A percentile compares a stretch with the other conserved stretches of the same genome.
These are phyloP conservation scores for Apistogramma diplotaenia DNA, from an alignment of 2,113 vertebrate species.

Conservation along the genomic window DNA sequence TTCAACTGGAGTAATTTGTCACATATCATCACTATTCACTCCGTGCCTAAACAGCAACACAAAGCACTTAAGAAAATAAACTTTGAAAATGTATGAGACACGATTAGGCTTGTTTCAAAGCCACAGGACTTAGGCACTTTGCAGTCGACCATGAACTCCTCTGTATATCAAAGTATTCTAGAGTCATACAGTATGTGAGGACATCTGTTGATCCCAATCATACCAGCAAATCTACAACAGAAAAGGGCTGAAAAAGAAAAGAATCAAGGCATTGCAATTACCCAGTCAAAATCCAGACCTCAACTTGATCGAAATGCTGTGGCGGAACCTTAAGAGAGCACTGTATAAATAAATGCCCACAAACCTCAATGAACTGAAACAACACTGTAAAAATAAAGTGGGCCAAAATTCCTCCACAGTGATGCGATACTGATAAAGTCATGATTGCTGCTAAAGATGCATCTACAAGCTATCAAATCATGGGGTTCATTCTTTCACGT, in stretches of 20 bases:
- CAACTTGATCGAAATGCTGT: not conserved
- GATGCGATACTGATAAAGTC: not conserved
- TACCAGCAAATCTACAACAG: not conserved
- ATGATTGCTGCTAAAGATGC: not conserved
- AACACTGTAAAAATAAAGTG: not conserved
- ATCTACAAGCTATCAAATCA: not conserved
- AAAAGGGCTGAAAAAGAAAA: not conserved
- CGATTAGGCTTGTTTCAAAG: not conserved
- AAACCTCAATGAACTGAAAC: not conserved
- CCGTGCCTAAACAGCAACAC: not conserved
- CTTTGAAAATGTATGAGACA: not conserved
- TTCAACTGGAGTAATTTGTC: not conserved
- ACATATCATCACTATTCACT: not conserved
- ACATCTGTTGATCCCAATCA: not conserved
- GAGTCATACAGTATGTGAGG: not conserved
- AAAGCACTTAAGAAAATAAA: not conserved
- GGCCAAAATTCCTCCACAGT: not conserved
- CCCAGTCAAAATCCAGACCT: not conserved
- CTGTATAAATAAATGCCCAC: not conserved
- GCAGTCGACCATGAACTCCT: not conserved
- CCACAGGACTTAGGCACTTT: not conserved
- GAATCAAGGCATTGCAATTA: not conserved
- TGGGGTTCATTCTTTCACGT: not conserved
- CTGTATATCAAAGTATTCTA: not conserved
- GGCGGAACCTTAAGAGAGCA: not conserved